These are phyloP conservation scores for Hydrolagus colliei DNA, from an alignment of 2,797 vertebrate species.

Conservation along the genomic window DNA sequence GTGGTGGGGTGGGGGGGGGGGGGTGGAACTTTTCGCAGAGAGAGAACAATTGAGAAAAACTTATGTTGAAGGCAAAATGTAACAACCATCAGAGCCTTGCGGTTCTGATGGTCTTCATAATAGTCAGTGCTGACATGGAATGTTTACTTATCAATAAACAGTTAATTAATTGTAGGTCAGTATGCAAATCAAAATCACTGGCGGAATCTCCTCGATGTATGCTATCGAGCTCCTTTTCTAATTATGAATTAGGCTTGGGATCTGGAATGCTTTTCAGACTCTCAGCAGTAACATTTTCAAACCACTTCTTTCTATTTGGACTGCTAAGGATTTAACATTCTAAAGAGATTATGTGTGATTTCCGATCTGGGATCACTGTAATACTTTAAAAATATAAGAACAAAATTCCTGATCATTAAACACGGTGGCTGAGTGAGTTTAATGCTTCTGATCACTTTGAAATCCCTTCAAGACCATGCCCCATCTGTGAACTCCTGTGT, in stretches of 20 bases:
- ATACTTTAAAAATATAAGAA: neutral
- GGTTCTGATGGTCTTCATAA: neutral
- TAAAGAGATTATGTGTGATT: neutral
- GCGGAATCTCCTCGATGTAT: neutral
- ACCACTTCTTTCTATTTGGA: neutral
- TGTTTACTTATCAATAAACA: neutral
- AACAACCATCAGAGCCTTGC: too few species aligned
- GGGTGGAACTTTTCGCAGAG: neutral
- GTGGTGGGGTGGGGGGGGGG: neutral
- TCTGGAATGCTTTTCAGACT: neutral
- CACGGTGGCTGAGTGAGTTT: too few species aligned
- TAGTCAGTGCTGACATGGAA: neutral
- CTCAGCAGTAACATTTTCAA: slow-evolving; percentile 5
- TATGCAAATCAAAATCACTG: neutral
- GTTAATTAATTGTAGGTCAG: slow-evolving; percentile 4
- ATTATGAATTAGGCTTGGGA: neutral
- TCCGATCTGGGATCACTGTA: neutral
- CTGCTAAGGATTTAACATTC: neutral
- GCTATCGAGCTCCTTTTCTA: neutral
- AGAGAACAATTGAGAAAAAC: too few species aligned
- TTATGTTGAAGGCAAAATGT: too few species aligned
- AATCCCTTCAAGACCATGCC: too few species aligned
- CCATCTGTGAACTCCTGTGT: too few species aligned
- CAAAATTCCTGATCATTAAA: too few species aligned
- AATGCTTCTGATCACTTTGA: too few species aligned